Conservation (phyloP, 2,797 vertebrate genomes). For the Chlorospingus semifuscus region DNA sequence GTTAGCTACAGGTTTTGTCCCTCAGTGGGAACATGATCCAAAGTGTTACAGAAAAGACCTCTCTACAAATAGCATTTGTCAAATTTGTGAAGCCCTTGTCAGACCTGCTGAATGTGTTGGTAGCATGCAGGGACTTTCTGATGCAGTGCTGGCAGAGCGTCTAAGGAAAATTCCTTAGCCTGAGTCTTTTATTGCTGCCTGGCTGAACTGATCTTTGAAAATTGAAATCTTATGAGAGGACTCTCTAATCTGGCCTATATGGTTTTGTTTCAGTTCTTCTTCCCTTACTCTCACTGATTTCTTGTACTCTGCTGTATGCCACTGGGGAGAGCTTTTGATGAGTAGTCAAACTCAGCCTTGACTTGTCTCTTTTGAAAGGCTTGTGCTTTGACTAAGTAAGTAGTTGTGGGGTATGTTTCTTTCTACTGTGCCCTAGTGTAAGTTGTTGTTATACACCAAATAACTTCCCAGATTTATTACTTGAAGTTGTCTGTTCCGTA, state of each 20-base stretch:
- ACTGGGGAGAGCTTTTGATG: not conserved
- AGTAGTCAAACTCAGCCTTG: not conserved
- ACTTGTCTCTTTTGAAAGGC: not conserved
- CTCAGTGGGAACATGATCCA: not conserved
- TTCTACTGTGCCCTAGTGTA: not conserved
- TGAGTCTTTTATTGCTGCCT: constrained; percentile 71
- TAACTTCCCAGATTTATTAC: not conserved
- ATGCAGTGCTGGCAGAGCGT: constrained; percentile 31
- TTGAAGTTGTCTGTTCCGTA: not conserved
- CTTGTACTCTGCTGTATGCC: not conserved
- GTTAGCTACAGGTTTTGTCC: constrained; percentile 37
- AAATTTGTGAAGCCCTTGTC: not conserved
- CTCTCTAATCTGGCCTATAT: not conserved
- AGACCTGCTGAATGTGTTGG: not conserved
- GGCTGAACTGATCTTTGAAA: constrained; percentile 69
- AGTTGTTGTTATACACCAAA: not conserved
- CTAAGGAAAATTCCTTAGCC: constrained; percentile 54
- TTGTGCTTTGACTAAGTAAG: not conserved
- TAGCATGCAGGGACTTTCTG: not conserved
- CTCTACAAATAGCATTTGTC: not conserved
- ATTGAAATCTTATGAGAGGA: constrained; percentile 31
- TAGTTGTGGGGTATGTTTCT: not conserved
- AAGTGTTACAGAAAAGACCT: not conserved
- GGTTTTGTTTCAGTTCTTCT: not conserved
- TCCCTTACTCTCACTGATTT: not conserved